Conservation (phyloP, 2,113 vertebrate genomes). For the Uropsilus gracilis region DNA sequence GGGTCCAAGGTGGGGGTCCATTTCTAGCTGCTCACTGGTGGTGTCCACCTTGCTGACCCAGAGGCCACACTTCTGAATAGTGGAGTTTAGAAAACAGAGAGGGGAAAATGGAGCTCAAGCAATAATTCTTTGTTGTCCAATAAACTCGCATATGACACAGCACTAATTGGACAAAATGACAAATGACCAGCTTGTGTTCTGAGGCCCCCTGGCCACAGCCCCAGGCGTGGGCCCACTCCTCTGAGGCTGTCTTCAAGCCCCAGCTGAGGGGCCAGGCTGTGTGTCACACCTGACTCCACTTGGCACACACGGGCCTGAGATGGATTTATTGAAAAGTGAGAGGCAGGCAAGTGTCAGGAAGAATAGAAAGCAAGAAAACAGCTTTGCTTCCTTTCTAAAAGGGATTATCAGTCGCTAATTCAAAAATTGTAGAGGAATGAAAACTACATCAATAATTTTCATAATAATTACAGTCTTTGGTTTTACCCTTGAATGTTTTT, state of each 20-base stretch:
- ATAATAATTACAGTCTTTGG: conserved; percentile 66
- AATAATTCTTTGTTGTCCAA: rapidly evolving
- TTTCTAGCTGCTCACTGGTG: neutral
- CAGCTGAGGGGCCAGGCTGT: rapidly evolving
- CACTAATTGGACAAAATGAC: neutral
- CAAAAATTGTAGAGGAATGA: conserved; percentile 69
- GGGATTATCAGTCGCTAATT: conserved; percentile 64
- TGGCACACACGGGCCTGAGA: neutral
- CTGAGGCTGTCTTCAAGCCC: neutral
- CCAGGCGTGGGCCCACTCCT: neutral
- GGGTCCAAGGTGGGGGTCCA: rapidly evolving
- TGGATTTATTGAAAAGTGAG: neutral
- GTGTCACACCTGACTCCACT: neutral
- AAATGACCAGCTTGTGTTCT: neutral
- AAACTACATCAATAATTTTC: conserved; percentile 63
- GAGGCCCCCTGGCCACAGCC: neutral
- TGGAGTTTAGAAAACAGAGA: rapidly evolving
- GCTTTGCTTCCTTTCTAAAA: conserved; percentile 15
- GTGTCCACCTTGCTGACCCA: too few species aligned
- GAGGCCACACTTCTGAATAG: neutral
- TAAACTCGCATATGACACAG: neutral
- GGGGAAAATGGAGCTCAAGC: neutral
- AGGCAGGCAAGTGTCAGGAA: neutral
- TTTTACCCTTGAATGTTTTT: conserved; percentile 64
- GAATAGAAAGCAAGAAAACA: neutral